Evolutionary conservation across 2,888 invertebrate species (phyloP).

Genomic region (Glaucopsyche alexis): DNA sequence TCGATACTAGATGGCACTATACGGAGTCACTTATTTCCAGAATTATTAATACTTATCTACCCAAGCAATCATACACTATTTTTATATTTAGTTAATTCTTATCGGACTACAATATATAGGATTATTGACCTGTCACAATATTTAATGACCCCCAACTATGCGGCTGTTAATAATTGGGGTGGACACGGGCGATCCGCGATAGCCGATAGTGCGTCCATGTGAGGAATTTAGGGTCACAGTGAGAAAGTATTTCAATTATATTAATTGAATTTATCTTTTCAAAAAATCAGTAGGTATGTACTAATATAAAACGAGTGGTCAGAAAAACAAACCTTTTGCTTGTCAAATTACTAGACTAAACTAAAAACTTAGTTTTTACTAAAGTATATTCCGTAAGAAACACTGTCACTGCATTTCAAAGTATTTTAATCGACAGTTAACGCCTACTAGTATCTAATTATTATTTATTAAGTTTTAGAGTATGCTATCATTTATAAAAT

Average conservation of each 20-base stretch:
- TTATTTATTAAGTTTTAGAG: too few relatives aligned
- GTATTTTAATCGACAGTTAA: too few relatives aligned
- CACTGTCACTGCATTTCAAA: too few relatives aligned
- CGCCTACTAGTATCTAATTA: too few relatives aligned
- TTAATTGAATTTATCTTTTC: too few relatives aligned
- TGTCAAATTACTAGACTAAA: too few relatives aligned
- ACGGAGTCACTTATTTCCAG: slow-evolving; percentile 57
- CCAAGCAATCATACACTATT: not conserved
- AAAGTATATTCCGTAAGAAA: too few relatives aligned
- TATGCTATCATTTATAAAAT: too few relatives aligned
- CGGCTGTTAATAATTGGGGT: not conserved
- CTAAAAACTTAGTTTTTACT: too few relatives aligned
- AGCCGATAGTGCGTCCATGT: not conserved
- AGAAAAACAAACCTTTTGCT: too few relatives aligned
- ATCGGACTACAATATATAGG: not conserved
- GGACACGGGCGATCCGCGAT: not conserved
- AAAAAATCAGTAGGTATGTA: too few relatives aligned
- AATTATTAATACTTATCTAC: not conserved
- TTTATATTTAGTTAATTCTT: not conserved
- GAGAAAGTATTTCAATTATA: not conserved
- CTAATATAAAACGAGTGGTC: too few relatives aligned
- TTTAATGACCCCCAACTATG: slow-evolving; percentile 17
- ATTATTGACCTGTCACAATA: not conserved
- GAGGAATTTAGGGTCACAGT: not conserved
- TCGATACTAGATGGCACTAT: slow-evolving; percentile 67